Percentiles rank a stretch among this genome's conserved stretches.
Conservation (phyloP, 2,888 invertebrate genomes). For the Andrena haemorrhoa region DNA sequence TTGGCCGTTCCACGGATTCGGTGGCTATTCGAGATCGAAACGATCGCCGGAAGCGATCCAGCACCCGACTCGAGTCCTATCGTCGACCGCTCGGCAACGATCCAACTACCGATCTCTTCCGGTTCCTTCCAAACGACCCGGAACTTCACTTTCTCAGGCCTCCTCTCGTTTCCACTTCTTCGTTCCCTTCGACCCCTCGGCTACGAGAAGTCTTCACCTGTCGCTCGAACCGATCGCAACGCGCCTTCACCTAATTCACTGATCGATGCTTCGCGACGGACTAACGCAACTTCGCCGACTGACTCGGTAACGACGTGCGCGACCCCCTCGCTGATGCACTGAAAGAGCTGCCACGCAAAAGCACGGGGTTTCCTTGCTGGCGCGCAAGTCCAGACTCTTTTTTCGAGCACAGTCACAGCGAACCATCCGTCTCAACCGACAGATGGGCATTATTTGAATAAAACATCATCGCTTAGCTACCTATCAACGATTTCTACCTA, state of each 20-base stretch:
- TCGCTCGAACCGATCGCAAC: slow-evolving; percentile 37
- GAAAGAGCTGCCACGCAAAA: slow-evolving; percentile 74
- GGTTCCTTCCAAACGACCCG: neutral
- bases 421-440: neutral
- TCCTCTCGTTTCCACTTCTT: neutral
- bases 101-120: slow-evolving; percentile 25
- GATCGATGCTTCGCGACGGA: slow-evolving; percentile 53
- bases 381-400: slow-evolving; percentile 60
- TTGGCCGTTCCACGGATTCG: slow-evolving; percentile 49
- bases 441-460: slow-evolving; percentile 36
- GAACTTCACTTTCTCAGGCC: slow-evolving; percentile 1
- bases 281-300: slow-evolving; percentile 39
- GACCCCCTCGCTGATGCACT: slow-evolving; percentile 52
- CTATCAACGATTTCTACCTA: slow-evolving; percentile 24
- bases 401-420: slow-evolving; percentile 16
- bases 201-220: neutral
- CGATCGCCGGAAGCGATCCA: slow-evolving; percentile 34
- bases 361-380: slow-evolving; percentile 66
- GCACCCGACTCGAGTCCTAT: neutral
- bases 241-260: slow-evolving; percentile 31
- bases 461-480: slow-evolving; percentile 18
- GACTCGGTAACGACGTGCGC: slow-evolving; percentile 53
- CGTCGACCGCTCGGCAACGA: slow-evolving; percentile 1
- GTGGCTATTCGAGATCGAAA: slow-evolving; percentile 18
- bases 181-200: neutral